Base-by-base conservation (phyloP, 2,113 vertebrate species). In the Turdus rufiventris region DNA sequence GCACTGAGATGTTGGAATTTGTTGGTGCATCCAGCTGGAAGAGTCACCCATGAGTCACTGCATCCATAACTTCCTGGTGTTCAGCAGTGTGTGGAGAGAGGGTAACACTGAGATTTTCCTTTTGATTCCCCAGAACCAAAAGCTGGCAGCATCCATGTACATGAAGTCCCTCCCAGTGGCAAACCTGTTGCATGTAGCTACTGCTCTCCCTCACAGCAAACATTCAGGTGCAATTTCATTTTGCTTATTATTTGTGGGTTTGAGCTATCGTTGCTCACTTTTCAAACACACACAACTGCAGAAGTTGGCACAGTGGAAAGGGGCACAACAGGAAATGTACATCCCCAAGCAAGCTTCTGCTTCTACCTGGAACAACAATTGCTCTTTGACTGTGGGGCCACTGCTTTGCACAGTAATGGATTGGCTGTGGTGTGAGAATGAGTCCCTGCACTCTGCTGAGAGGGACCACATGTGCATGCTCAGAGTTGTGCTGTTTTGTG, bases 21-120 rank as follows among this genome's bases (percentile, higher is more conserved):
- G 54, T 85, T 14, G 47, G 53, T 72, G 85, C 85, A 60, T 89
- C 92, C 92, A 85, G 18, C 79, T 87, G 71, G 87, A 96, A 96
- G 68, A 88, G 89, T 94, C 82, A 89, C 76, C 73, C 75, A 0
- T 78, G 84, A 88, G 40, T 83, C 70, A 85, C 14, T 40, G 45
- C 65, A 65, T 65, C 60, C 54, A 40, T 24, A 51, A 38, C 21
- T 26, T 17, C 15, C 14, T 45, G 18, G 5, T 66, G 51, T 23
- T 88, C 34, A 70, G 51, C 4, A 1, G 14, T 13, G 33, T n/a
- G 21, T 38, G 48, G 53, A 81, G 51, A 43, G 26, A 20, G 51
- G 43, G 26, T 40, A 33, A 63, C 20, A 14, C 62, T 1, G 11
- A 42, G 17, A 42, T 12, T 36, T 85, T 51, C 75, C 66, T 77